phyloP scores from a whole-genome alignment of 2,113 vertebrate species.

The Thymallus thymallus region DNA sequence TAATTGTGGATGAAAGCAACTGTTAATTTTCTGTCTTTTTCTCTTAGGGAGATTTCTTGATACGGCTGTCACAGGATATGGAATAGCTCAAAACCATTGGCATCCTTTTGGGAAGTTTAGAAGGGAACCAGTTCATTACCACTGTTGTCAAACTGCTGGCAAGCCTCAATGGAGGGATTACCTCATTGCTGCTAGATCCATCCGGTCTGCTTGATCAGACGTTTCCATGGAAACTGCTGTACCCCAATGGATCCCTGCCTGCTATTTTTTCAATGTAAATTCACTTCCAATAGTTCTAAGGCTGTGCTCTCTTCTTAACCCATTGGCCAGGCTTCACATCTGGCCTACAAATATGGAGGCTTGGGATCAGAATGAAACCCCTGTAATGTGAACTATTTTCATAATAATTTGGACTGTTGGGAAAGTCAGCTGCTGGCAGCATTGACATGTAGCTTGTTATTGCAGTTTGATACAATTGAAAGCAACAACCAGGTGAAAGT shows the following conservation, averaged over 20 bases:
- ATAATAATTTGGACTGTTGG: neutral
- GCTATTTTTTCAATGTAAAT: constrained; percentile 50
- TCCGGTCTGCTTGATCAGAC: constrained; percentile 55
- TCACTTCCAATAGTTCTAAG: constrained; percentile 36
- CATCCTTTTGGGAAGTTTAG: constrained; percentile 31
- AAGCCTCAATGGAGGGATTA: constrained; percentile 61
- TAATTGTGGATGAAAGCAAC: neutral
- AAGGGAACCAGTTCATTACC: constrained; percentile 41
- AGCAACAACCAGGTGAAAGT: neutral
- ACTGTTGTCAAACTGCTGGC: constrained; percentile 51
- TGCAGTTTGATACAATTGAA: neutral
- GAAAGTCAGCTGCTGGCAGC: neutral
- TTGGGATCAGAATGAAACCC: neutral
- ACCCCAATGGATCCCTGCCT: constrained; percentile 49
- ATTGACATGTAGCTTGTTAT: neutral
- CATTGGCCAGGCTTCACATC: neutral
- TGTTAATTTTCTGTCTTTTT: neutral
- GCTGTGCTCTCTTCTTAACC: constrained; percentile 20
- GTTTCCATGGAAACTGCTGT: constrained; percentile 75
- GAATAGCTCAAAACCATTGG: constrained; percentile 17
- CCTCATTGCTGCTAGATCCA: constrained; percentile 61
- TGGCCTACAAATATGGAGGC: neutral
- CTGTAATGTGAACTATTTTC: neutral
- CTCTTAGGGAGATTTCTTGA: neutral
- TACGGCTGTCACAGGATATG: constrained; percentile 13